Conservation (phyloP, 1,140 invertebrate species). For the Drosophila trapezifrons region DNA sequence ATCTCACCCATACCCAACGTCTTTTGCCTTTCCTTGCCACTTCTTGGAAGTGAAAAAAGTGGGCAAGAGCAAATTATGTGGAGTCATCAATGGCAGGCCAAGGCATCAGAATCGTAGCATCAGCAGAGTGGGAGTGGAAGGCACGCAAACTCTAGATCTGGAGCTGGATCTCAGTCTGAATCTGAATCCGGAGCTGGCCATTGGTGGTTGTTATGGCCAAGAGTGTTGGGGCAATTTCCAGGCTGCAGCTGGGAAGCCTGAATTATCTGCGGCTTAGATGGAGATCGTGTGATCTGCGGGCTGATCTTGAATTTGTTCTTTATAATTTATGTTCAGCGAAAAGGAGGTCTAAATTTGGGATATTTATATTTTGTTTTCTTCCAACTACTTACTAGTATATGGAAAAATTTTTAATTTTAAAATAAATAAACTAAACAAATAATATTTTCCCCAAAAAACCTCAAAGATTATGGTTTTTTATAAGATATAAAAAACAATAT, state of each 20-base stretch:
- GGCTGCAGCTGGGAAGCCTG: slow-evolving; percentile 22
- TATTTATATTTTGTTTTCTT: too few species aligned
- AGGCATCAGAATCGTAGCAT: slow-evolving; percentile 49
- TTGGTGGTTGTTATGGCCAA: slow-evolving; percentile 34
- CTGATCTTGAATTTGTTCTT: slow-evolving; percentile 13
- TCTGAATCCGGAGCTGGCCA: slow-evolving; percentile 11
- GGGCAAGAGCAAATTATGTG: slow-evolving; percentile 76
- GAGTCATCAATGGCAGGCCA: slow-evolving; percentile 78
- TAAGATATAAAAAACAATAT: too few species aligned
- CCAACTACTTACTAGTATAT: too few species aligned
- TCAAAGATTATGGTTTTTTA: not conserved
- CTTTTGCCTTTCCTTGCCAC: slow-evolving; percentile 40
- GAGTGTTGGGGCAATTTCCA: slow-evolving; percentile 39
- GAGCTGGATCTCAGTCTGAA: not conserved
- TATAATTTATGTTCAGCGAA: not conserved
- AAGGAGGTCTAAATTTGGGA: too few species aligned
- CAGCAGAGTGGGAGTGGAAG: slow-evolving; percentile 46
- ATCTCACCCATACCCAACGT: slow-evolving; percentile 50
- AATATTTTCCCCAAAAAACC: not conserved
- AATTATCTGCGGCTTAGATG: slow-evolving; percentile 23
- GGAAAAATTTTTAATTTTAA: too few species aligned
- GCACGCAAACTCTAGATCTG: slow-evolving; percentile 40
- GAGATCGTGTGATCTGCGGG: slow-evolving; percentile 8
- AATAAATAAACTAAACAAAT: too few species aligned
- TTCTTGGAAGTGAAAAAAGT: slow-evolving; percentile 75